Base-by-base conservation (phyloP, 2,888 invertebrate genomes). In the Acrobasis suavella region DNA sequence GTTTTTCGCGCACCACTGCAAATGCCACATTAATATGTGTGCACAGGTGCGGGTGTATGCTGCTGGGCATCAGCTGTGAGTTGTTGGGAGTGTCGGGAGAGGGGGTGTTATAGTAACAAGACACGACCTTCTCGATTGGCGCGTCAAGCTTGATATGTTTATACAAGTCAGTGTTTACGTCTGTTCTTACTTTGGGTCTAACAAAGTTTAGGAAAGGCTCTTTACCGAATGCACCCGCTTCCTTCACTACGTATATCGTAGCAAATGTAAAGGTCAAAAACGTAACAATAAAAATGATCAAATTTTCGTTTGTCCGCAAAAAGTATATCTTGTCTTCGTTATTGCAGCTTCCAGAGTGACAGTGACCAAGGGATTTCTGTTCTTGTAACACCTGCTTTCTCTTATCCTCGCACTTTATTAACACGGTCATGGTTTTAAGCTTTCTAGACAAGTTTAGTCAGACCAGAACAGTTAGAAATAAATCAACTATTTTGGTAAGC, bases 21-120 rank as follows among this genome's bases (percentile, higher is more conserved):
- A 96, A 96, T 52, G 96, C 97, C 63, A 97, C 87, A 81, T 96
- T 96, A 65, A 97, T 94, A 85, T 97, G 97, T 1, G 97, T 96
- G 81, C 97, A 98, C 63, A 97, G 89, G 72, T 93, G 83, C 32
- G 96, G 94, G 77, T 96, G 94, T 39, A 97, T 93, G 72, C 93
- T 86, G 46, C 85, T 77, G 8, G 95, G 94, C 74, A 85, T 78
- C 62, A 96, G 85, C 67, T 84, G 78, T 12, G 46, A 14, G 14
- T 3, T 14, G n/a, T 63, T 60, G 10, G 62, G 6, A 12, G 16
- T 65, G 66, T 82, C 80, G 62, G 75, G 73, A 62, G 69, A 73
- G 6, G 95, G 94, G 65, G 94, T 90, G 68, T 93, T 93, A 83
- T 96, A 96, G 85, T 97, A 97, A 77, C 96, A 97, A 12, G 96